Conservation (phyloP, 2,797 vertebrate genomes). For the Oophaga sylvatica region DNA sequence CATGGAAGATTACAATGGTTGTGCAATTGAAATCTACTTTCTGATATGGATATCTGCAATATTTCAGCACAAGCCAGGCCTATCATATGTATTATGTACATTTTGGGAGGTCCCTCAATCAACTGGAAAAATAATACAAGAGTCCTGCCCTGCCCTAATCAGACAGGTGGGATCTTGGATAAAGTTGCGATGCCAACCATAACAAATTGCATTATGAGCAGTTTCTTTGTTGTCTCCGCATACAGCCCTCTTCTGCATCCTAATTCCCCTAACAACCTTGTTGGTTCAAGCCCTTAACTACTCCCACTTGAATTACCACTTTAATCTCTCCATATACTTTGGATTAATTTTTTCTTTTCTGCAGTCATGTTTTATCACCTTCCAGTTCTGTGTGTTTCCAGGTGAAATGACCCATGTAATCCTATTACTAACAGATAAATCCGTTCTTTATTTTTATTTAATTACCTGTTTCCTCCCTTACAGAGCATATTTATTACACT, state of each 20-base stretch:
- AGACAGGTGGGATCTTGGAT: neutral
- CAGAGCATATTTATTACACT: neutral
- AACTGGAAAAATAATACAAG: neutral
- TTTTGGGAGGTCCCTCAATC: neutral
- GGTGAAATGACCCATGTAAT: constrained; percentile 62
- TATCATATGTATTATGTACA: neutral
- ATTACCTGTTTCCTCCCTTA: constrained; percentile 61
- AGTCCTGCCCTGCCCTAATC: neutral
- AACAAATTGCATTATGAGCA: neutral
- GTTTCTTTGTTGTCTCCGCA: neutral
- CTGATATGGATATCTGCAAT: neutral
- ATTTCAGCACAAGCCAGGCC: neutral
- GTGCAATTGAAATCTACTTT: neutral
- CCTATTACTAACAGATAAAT: constrained; percentile 63
- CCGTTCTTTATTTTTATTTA: constrained; percentile 49
- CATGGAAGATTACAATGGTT: neutral
- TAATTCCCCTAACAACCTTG: constrained; percentile 23
- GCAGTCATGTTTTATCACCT: constrained; percentile 53
- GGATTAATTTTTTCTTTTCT: constrained; percentile 63
- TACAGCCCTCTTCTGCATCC: neutral
- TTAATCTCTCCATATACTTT: constrained; percentile 38
- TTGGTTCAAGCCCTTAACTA: constrained; percentile 23
- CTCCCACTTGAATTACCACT: constrained; percentile 55
- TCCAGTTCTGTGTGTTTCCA: constrained; percentile 54
- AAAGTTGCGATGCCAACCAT: neutral